Conservation (phyloP, 2,888 invertebrate genomes). For the Lamellibrachia satsuma region DNA sequence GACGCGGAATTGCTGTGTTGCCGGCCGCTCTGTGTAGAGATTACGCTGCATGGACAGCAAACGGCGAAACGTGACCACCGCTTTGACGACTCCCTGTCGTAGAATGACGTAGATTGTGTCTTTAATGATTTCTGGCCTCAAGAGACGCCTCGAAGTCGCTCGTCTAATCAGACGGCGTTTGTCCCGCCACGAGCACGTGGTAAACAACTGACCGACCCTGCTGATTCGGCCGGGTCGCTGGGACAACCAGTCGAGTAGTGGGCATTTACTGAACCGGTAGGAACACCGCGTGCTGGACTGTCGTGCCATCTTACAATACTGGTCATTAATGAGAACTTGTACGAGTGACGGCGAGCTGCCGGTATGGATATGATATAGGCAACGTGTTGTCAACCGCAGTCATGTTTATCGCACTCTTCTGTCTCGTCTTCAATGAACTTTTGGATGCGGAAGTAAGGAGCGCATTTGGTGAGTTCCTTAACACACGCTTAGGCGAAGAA, state of each 20-base stretch:
- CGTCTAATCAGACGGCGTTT: not conserved
- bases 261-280: not conserved
- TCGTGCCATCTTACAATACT: not conserved
- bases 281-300: not conserved
- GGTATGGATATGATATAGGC: not conserved
- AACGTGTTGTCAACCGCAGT: not conserved
- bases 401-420: not conserved
- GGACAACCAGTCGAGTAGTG: not conserved
- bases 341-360: not conserved
- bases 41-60: not conserved
- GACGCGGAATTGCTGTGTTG: not conserved
- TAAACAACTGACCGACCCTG: not conserved
- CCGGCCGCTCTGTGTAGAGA: not conserved
- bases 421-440: not conserved
- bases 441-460: not conserved
- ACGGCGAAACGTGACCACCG: not conserved
- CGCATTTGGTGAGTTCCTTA: not conserved
- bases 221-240: not conserved
- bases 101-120: conserved; percentile 6
- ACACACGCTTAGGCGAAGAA: not conserved
- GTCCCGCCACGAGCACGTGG: conserved; percentile 4
- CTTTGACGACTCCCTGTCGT: not conserved
- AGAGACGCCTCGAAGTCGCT: not conserved
- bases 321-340: not conserved
- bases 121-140: not conserved